These are phyloP conservation scores for Amphipyra berbera DNA, from an alignment of 2,888 invertebrate species.

Conservation along the genomic window DNA sequence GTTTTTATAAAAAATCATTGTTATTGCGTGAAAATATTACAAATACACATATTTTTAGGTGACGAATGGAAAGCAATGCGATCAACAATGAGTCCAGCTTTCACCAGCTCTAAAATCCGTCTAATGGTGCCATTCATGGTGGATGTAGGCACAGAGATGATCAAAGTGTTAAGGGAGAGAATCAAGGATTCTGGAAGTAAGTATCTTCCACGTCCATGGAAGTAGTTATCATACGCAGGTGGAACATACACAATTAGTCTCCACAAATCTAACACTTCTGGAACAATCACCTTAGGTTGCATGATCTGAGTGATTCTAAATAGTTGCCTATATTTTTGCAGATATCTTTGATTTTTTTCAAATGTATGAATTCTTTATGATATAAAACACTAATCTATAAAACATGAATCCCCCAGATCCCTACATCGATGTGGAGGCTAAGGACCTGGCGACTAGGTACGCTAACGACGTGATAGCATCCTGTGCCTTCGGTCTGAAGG, in stretches of 20 bases:
- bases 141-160: conserved; percentile 73
- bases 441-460: conserved; percentile 81
- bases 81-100: conserved; percentile 81
- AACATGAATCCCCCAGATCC: conserved; percentile 46
- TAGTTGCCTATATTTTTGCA: no score
- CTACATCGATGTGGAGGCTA: conserved; percentile 75
- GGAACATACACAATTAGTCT: no score
- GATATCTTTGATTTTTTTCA: no score
- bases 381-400: not conserved
- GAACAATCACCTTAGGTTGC: no score
- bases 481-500: conserved; percentile 86
- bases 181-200: conserved; percentile 58
- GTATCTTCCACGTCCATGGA: not conserved
- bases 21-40: not conserved
- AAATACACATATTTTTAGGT: conserved; percentile 55
- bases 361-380: not conserved
- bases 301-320: no score
- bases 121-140: conserved; percentile 79
- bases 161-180: conserved; percentile 61
- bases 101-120: conserved; percentile 86
- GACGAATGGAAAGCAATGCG: conserved; percentile 80
- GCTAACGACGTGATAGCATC: conserved; percentile 88
- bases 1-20: no score
- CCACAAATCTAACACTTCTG: no score
- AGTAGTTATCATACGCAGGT: no score